Evolutionary conservation across 1,140 invertebrate genomes (phyloP).

Genomic region (Helicoverpa zea): DNA sequence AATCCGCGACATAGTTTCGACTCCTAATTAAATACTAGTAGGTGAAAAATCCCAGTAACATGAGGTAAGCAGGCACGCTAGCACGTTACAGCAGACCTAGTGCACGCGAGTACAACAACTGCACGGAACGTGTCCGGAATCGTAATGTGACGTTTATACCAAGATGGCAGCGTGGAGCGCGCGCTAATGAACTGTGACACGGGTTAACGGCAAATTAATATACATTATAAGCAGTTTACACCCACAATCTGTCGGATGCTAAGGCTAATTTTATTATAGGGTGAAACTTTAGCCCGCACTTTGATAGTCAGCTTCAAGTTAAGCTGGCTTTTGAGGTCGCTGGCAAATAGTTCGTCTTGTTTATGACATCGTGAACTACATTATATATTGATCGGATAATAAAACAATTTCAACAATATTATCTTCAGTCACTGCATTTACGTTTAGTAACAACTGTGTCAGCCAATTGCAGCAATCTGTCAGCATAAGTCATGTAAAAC

Average conservation of each 20-base stretch:
- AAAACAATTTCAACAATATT: no score
- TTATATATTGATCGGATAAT: no score
- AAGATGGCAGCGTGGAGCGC: conserved; percentile 58
- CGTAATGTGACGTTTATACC: conserved; percentile 64
- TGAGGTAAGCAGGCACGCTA: not conserved
- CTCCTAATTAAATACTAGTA: no score
- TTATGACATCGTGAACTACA: no score
- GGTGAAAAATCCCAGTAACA: not conserved
- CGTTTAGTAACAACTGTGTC: not conserved
- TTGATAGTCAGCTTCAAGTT: no score
- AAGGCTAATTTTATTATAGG: conserved; percentile 5
- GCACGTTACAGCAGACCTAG: not conserved
- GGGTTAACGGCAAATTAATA: conserved; percentile 54
- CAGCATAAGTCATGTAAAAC: not conserved
- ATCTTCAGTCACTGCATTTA: no score
- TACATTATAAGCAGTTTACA: conserved; percentile 41
- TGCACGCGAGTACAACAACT: conserved; percentile 5
- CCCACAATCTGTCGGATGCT: conserved; percentile 19
- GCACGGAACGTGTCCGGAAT: conserved; percentile 64
- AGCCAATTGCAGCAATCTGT: not conserved
- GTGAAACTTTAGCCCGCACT: not conserved
- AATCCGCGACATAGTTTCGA: no score
- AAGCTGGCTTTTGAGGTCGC: not conserved
- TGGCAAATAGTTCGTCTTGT: no score
- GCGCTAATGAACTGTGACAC: conserved; percentile 57